Conservation (phyloP, 2,797 vertebrate genomes). For the Pelochelys cantorii region DNA sequence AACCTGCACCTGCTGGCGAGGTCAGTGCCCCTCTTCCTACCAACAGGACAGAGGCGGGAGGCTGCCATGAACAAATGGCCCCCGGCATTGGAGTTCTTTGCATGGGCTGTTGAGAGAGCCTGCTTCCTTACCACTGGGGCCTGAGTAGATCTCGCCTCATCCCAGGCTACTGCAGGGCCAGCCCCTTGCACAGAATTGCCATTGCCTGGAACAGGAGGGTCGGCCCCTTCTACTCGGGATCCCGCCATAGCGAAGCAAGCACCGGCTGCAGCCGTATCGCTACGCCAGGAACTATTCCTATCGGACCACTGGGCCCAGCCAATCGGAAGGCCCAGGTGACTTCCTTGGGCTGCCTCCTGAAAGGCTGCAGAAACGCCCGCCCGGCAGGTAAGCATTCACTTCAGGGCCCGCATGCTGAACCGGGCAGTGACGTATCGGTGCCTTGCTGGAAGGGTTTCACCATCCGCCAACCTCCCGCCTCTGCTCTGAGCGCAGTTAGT, state of each 20-base stretch:
- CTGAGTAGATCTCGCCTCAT: not conserved
- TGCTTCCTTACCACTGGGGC: not conserved
- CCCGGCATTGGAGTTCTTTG: not conserved
- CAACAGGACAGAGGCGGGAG: not conserved
- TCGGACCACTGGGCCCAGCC: not conserved
- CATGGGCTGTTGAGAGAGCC: not conserved
- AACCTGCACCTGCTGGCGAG: not conserved
- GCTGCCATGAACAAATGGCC: not conserved
- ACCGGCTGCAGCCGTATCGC: not conserved
- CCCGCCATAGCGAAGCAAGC: not conserved
- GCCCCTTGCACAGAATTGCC: not conserved
- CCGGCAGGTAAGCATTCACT: not conserved
- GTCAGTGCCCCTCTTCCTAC: not conserved
- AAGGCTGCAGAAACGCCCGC: not conserved
- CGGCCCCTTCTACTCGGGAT: not conserved
- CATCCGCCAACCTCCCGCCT: not conserved
- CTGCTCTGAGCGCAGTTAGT: slow-evolving; percentile 47
- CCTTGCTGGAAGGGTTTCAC: slow-evolving; percentile 44
- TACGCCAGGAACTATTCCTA: not conserved
- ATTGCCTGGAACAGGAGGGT: not conserved
- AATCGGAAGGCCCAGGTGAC: not conserved
- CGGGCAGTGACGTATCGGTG: slow-evolving; percentile 49
- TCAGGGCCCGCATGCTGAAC: not conserved
- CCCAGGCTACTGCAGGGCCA: not conserved
- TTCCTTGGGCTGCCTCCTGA: not conserved